These are phyloP conservation scores for Xerus rutilus DNA, from an alignment of 2,797 vertebrate species.

Conservation along the genomic window DNA sequence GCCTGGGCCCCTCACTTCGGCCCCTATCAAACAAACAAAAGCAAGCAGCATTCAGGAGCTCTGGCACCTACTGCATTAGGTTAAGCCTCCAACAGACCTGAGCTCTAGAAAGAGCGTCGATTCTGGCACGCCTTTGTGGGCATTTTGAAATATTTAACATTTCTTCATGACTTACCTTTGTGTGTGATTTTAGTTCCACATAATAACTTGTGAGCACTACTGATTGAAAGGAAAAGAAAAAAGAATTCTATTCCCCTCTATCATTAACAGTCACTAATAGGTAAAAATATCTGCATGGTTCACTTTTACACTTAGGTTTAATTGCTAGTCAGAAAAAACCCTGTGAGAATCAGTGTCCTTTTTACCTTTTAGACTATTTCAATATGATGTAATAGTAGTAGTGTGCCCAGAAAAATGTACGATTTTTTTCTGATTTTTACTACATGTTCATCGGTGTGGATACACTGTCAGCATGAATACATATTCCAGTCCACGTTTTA, in stretches of 20 bases:
- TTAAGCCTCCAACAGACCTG: conserved; percentile 80
- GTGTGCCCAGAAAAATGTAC: conserved; percentile 48
- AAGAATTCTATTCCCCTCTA: conserved; percentile 43
- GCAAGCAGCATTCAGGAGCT: conserved; percentile 78
- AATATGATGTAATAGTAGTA: conserved; percentile 66
- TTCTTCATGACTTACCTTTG: conserved; percentile 83
- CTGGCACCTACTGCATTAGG: conserved; percentile 74
- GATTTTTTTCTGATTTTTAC: conserved; percentile 62
- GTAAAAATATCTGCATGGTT: conserved; percentile 81
- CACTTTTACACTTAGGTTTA: conserved; percentile 78
- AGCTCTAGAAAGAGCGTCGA: conserved; percentile 73
- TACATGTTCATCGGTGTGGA: not conserved
- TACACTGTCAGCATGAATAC: conserved; percentile 75
- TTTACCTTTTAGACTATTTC: conserved; percentile 79
- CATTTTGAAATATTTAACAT: conserved; percentile 69
- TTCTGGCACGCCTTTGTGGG: conserved; percentile 79
- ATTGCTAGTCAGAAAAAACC: conserved; percentile 76
- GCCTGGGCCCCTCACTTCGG: not conserved
- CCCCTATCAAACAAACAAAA: conserved; percentile 55
- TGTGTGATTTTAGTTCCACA: conserved; percentile 78
- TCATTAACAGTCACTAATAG: conserved; percentile 64
- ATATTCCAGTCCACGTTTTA: conserved; percentile 68
- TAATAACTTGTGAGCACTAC: conserved; percentile 76
- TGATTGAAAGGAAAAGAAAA: conserved; percentile 11
- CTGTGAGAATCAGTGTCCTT: conserved; percentile 74